A percentile compares a stretch with the other conserved stretches of the same genome.
Conservation (phyloP, 2,888 invertebrate species). For the Pseudeuparius sepicola region DNA sequence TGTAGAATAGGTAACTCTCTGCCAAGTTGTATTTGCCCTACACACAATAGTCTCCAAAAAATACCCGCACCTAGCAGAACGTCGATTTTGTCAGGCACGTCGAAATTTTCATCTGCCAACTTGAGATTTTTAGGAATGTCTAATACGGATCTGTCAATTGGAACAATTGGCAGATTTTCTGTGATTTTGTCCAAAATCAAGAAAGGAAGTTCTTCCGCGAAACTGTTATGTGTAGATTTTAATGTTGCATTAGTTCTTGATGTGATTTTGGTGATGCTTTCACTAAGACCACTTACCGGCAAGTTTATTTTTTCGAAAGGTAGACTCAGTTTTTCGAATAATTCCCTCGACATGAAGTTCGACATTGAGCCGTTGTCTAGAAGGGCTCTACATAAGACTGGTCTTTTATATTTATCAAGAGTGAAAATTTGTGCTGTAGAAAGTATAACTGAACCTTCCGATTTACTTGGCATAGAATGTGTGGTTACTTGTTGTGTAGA, state of each 20-base stretch:
- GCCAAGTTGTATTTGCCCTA: slow-evolving; percentile 8
- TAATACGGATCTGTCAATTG: background rate
- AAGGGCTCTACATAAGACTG: too few species aligned
- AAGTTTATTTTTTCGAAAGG: slow-evolving; percentile 4
- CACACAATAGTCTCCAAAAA: slow-evolving; percentile 5
- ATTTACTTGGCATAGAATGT: too few species aligned
- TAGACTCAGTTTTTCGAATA: slow-evolving; percentile 5
- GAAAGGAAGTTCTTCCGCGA: background rate
- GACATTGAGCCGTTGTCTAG: too few species aligned
- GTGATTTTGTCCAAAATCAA: slow-evolving; percentile 9
- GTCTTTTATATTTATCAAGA: too few species aligned
- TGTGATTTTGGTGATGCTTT: slow-evolving; percentile 6
- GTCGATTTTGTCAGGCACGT: slow-evolving; percentile 4
- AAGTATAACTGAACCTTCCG: too few species aligned
- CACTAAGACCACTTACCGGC: slow-evolving; percentile 9
- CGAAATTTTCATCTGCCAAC: slow-evolving; percentile 6
- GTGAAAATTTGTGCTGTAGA: too few species aligned
- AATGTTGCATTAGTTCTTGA: background rate
- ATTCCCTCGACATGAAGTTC: too few species aligned
- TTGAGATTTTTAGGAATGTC: slow-evolving; percentile 7
- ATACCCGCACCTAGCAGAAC: slow-evolving; percentile 6
- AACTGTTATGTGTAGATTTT: slow-evolving; percentile 1
- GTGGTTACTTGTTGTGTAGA: too few species aligned
- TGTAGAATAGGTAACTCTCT: background rate
- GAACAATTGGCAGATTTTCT: slow-evolving; percentile 5